Conservation (phyloP, 2,888 invertebrate genomes). For the Drosophila mercatorum region DNA sequence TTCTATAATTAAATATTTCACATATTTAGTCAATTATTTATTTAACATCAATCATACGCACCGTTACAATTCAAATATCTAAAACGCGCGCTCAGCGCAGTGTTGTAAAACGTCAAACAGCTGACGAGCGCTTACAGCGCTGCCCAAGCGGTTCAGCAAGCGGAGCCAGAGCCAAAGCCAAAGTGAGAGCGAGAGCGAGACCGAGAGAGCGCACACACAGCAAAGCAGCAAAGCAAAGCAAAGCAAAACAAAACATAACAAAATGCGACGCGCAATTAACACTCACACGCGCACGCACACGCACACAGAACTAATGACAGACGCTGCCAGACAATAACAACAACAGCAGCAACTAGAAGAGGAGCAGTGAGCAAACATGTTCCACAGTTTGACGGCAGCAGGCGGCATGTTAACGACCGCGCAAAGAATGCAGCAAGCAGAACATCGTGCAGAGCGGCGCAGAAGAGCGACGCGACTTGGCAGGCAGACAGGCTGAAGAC, state of each 20-base stretch:
- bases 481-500: slow-evolving; percentile 41
- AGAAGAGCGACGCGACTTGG: slow-evolving; percentile 43
- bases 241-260: slow-evolving; percentile 34
- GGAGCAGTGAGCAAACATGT: slow-evolving; percentile 56
- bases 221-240: not conserved
- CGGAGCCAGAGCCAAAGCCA: slow-evolving; percentile 1
- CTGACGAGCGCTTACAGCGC: slow-evolving; percentile 21
- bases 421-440: slow-evolving; percentile 64
- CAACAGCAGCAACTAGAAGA: slow-evolving; percentile 19
- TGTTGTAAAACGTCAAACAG: slow-evolving; percentile 45
- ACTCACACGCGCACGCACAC: slow-evolving; percentile 20
- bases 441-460: slow-evolving; percentile 40
- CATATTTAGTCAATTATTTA: not conserved
- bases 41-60: slow-evolving; percentile 52
- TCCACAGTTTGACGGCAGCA: slow-evolving; percentile 61
- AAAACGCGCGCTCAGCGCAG: slow-evolving; percentile 46
- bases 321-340: slow-evolving; percentile 35
- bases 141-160: slow-evolving; percentile 55
- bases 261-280: slow-evolving; percentile 51
- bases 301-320: slow-evolving; percentile 27
- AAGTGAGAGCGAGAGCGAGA: not conserved
- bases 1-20: not conserved
- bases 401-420: slow-evolving; percentile 75
- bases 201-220: not conserved
- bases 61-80: slow-evolving; percentile 47